Evolutionary conservation across 2,797 vertebrate species (phyloP).

Genomic region (Pogonophryne albipinna): DNA sequence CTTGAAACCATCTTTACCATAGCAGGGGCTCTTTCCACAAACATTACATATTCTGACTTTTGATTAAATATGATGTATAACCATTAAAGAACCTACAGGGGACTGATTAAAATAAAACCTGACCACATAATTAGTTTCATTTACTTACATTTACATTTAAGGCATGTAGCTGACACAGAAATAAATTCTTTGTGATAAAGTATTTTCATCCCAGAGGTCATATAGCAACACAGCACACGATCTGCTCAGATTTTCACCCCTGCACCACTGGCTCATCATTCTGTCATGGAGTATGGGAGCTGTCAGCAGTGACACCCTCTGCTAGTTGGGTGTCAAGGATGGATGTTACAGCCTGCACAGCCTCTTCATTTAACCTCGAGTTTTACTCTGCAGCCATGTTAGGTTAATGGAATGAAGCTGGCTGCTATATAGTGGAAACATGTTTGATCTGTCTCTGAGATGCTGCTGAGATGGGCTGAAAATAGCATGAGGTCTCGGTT

Average conservation of each 20-base stretch:
- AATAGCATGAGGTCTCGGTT: conserved; percentile 41
- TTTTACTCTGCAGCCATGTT: conserved; percentile 60
- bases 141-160: conserved; percentile 24
- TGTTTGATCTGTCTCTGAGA: conserved; percentile 64
- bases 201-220: conserved; percentile 62
- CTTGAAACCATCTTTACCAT: not conserved
- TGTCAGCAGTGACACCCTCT: conserved; percentile 70
- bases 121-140: not conserved
- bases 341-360: conserved; percentile 52
- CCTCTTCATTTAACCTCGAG: conserved; percentile 62
- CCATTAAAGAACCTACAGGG: not conserved
- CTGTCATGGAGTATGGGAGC: conserved; percentile 66
- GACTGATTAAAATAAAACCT: conserved; percentile 6
- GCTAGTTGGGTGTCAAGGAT: conserved; percentile 71
- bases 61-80: not conserved
- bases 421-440: conserved; percentile 39
- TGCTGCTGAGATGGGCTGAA: conserved; percentile 50
- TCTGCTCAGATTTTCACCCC: conserved; percentile 61
- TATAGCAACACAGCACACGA: conserved; percentile 30
- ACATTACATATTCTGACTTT: not conserved
- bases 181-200: conserved; percentile 41
- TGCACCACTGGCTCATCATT: conserved; percentile 67
- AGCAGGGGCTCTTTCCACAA: not conserved
- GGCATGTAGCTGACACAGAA: conserved; percentile 12
- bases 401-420: conserved; percentile 52